Evolutionary conservation across 2,797 vertebrate genomes (phyloP), one percentile per base, ranked within the genome.

Genomic region (Falco rusticolus): DNA sequence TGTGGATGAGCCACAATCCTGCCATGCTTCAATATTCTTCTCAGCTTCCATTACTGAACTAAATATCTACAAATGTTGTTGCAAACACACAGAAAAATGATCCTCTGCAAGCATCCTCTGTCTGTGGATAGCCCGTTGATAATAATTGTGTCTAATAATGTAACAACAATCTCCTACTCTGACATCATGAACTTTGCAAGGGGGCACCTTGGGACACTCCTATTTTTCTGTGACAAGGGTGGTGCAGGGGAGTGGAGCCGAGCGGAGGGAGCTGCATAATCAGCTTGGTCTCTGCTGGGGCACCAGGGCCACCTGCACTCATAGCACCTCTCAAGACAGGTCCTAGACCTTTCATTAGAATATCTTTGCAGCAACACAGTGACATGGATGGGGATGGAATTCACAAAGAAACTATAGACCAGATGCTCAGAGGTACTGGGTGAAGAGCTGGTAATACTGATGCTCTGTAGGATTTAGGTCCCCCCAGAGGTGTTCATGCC

Each of bases 131-230:
- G 33, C 16, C 43, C 48, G 8, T 65, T 50, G 37, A 39, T 26
- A 66, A 74, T 8, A 63, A 9, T 6, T 11, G 5, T 14, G 16
- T 50, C 53, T 54, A 61, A 53, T 22, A 89, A 70, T 60, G 41
- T 20, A 45, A 48, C 10, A 41, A 45, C 31, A 37, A 37, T 39
- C 18, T 66, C 39, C 29, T 51, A 17, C 3, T 21, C 21, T 39
- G 29, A 39, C 4, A 8, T 6, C 8, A 29, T 3, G 12, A 64
- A 37, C 2, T 41, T 47, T 25, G 33, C 34, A 63, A 63, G 34
- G 7, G 43, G 25, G 8, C 18, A 33, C 0, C 0, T 3, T 48
- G 25, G 31, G 22, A 68, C 17, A 8, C 18, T 59, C 25, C 5
- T 39, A 1, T 22, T 87, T 64, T 22, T 25, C 25, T 29, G 9